Base-by-base conservation (phyloP, 2,797 vertebrate genomes). In the Characodon lateralis region DNA sequence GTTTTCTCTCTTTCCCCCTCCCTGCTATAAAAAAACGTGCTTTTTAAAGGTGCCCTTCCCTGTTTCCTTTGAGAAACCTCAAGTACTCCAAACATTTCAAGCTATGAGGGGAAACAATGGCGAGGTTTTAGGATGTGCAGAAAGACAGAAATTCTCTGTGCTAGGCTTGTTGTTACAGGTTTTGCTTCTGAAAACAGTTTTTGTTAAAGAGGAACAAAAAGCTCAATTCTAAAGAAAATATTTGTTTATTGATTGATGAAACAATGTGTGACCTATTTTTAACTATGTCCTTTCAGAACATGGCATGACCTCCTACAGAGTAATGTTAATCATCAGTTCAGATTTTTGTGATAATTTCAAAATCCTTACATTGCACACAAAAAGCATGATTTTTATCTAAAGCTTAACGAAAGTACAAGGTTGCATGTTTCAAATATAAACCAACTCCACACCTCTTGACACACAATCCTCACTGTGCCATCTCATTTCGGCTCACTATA, bases 21-120 rank as follows among this genome's bases (percentile, higher is more conserved):
- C 81, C 74, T 84, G 58, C 28, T 63, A 76, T 61, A 88, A 83
- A 92, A 91, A 87, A 85, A 76, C 82, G 77, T 79, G 93, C 85
- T 89, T 91, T 35, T 91, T 89, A 90, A 90, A 93, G 90, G 89
- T 91, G 90, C 84, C 91, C 84, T 89, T 92, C 77, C 75, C 58
- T 71, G 80, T 85, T 91, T 81, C 87, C 91, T 89, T 93, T 93
- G 90, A 93, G 83, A 89, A 91, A 91, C 91, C 82, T 89, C 85
- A 85, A 91, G 89, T 83, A 81, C 89, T 92, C 87, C 78, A 90
- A 69, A 91, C 86, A 90, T 92, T 87, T 87, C 56, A 85, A 81
- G 87, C 87, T 91, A 77, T 73, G 80, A 88, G 74, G 71, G 83
- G 78, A 92, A 90, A 91, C 91, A 93, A 91, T 86, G 22, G 80